Conservation (phyloP, 2,113 vertebrate genomes). For the Cyprinodon variegatus region DNA sequence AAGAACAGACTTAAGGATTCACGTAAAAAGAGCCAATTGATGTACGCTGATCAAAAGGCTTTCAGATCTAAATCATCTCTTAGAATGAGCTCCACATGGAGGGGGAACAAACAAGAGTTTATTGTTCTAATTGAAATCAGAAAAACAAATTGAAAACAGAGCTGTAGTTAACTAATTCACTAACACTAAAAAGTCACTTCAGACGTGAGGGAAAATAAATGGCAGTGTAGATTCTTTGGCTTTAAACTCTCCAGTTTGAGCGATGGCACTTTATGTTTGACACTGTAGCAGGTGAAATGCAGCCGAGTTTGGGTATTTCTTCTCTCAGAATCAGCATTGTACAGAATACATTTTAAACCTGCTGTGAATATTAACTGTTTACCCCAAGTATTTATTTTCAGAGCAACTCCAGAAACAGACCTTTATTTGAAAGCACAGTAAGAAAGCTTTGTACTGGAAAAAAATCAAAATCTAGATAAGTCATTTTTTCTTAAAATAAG, state of each 20-base stretch:
- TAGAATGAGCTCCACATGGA: background rate
- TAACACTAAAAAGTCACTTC: background rate
- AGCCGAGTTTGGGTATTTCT: too few species aligned
- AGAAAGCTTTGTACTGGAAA: too few species aligned
- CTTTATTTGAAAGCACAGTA: too few species aligned
- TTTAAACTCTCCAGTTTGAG: too few species aligned
- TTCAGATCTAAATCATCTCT: background rate
- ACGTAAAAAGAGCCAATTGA: background rate
- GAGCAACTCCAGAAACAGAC: background rate
- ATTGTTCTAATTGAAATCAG: background rate
- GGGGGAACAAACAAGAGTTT: background rate
- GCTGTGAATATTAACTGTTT: background rate
- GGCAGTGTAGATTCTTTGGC: too few species aligned
- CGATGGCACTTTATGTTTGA: too few species aligned
- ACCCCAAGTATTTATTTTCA: background rate
- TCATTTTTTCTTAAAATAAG: too few species aligned
- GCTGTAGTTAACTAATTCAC: background rate
- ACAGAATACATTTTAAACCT: background rate
- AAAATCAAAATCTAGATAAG: background rate
- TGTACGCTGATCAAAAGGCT: background rate
- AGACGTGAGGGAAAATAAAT: too few species aligned
- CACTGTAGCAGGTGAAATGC: too few species aligned
- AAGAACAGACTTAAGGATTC: background rate
- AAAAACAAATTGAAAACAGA: background rate
- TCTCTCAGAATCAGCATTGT: too few species aligned